Evolutionary conservation across 1,140 invertebrate genomes (phyloP).

Genomic region (Oppia nitens): DNA sequence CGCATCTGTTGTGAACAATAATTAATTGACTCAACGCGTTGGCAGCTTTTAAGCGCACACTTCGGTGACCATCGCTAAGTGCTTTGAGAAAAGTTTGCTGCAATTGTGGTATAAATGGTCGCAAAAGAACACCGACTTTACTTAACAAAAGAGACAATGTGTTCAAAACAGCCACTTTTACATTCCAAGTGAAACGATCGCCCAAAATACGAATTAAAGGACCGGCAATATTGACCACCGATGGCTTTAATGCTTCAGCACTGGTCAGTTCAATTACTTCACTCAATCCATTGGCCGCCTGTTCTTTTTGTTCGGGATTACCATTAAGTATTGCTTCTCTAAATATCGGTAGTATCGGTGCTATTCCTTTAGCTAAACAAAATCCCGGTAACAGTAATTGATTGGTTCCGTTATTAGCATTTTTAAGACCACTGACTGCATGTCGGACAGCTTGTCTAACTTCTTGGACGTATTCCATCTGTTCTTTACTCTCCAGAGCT

Average conservation of each 20-base stretch:
- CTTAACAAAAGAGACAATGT: conserved; percentile 75
- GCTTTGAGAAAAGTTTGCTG: conserved; percentile 95
- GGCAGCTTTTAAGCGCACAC: conserved; percentile 74
- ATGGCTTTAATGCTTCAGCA: conserved; percentile 68
- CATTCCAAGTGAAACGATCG: conserved; percentile 76
- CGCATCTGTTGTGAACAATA: conserved; percentile 61
- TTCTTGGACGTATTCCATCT: conserved; percentile 65
- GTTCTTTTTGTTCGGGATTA: conserved; percentile 81
- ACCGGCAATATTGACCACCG: conserved; percentile 90
- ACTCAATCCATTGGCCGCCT: conserved; percentile 77
- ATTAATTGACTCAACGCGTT: conserved; percentile 71
- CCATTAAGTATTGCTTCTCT: conserved; percentile 90
- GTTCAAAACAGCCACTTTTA: conserved; percentile 89
- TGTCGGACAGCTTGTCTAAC: conserved; percentile 76
- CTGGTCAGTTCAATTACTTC: conserved; percentile 78
- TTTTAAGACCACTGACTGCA: conserved; percentile 54
- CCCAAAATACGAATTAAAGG: conserved; percentile 92
- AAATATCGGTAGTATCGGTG: conserved; percentile 81
- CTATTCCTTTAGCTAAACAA: conserved; percentile 83
- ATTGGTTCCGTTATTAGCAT: conserved; percentile 19
- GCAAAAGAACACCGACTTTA: conserved; percentile 78
- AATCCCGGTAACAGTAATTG: conserved; percentile 74
- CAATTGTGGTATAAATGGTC: conserved; percentile 92
- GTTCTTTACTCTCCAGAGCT: conserved; percentile 59
- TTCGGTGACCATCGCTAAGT: conserved; percentile 66